Percentiles rank a stretch among this genome's conserved stretches.
phyloP scores from a whole-genome alignment of 2,797 vertebrate genomes.

The Xiphophorus birchmanni region DNA sequence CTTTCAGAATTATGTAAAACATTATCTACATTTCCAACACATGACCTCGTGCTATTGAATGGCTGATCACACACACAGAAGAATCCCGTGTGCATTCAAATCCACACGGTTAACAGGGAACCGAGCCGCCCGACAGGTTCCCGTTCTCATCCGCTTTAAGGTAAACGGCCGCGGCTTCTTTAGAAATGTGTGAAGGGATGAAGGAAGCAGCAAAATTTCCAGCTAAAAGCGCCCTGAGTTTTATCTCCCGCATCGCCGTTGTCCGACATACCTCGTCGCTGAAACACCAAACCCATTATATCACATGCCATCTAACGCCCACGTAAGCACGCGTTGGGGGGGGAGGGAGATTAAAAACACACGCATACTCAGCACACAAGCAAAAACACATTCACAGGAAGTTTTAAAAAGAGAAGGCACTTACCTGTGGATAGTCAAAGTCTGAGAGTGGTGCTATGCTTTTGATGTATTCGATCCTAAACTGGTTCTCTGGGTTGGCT shows the following conservation, averaged over 20 bases:
- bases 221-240: slow-evolving; percentile 13
- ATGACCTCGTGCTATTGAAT: slow-evolving; percentile 58
- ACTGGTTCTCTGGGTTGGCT: slow-evolving; percentile 96
- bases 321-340: slow-evolving; percentile 1
- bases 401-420: slow-evolving; percentile 38
- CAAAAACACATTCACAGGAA: neutral
- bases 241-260: slow-evolving; percentile 21
- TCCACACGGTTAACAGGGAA: slow-evolving; percentile 16
- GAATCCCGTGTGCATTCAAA: slow-evolving; percentile 51
- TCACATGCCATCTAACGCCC: slow-evolving; percentile 36
- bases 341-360: neutral
- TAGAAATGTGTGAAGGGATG: neutral
- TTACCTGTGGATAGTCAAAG: slow-evolving; percentile 98
- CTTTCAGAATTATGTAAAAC: slow-evolving; percentile 73
- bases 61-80: slow-evolving; percentile 52
- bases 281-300: slow-evolving; percentile 23
- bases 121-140: slow-evolving; percentile 6
- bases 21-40: slow-evolving; percentile 68
- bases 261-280: slow-evolving; percentile 8
- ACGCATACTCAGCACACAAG: neutral
- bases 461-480: slow-evolving; percentile 99
- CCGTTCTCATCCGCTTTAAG: neutral
- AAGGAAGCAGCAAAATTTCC: neutral
- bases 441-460: slow-evolving; percentile 98
- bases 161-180: neutral